phyloP scores from a whole-genome alignment of 2,888 invertebrate species.

The Mesochorus sp. region DNA sequence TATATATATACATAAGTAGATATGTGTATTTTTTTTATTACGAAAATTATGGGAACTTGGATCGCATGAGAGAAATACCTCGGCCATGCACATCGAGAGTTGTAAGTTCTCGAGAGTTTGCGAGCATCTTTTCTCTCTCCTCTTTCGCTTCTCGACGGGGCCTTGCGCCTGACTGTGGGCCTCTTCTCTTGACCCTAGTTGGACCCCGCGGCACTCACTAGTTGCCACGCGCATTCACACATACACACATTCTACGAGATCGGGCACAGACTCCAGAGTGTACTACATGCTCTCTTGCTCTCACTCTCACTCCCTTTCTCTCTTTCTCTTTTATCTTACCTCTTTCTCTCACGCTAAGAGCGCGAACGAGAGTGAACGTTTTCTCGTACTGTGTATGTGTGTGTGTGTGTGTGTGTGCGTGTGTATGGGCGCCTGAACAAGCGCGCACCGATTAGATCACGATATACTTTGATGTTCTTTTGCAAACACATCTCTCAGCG shows the following conservation, averaged over 20 bases:
- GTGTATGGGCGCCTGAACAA: conserved; percentile 60
- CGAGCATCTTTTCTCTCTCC: conserved; percentile 16
- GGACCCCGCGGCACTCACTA: conserved; percentile 61
- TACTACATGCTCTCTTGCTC: conserved; percentile 35
- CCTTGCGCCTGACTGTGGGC: conserved; percentile 49
- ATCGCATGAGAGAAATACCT: conserved; percentile 38
- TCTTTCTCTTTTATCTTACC: background rate
- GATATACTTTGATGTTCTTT: conserved; percentile 58
- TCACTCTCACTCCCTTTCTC: background rate
- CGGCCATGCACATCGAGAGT: conserved; percentile 57
- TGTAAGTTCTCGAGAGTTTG: conserved; percentile 60
- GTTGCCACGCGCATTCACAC: conserved; percentile 61
- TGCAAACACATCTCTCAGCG: conserved; percentile 56
- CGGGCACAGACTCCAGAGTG: conserved; percentile 23
- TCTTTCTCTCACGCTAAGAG: conserved; percentile 24
- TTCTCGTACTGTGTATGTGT: conserved; percentile 52
- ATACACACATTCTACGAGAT: conserved; percentile 48
- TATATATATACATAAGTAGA: background rate
- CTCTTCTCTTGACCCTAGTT: conserved; percentile 61
- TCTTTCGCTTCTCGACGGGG: conserved; percentile 33
- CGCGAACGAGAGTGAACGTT: conserved; percentile 66
- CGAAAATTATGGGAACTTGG: conserved; percentile 17
- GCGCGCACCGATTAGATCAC: conserved; percentile 62
- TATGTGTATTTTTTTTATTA: conserved; percentile 8
- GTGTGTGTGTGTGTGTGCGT: conserved; percentile 45